Conservation (phyloP, 2,888 invertebrate species). For the Argynnis bischoffii region DNA sequence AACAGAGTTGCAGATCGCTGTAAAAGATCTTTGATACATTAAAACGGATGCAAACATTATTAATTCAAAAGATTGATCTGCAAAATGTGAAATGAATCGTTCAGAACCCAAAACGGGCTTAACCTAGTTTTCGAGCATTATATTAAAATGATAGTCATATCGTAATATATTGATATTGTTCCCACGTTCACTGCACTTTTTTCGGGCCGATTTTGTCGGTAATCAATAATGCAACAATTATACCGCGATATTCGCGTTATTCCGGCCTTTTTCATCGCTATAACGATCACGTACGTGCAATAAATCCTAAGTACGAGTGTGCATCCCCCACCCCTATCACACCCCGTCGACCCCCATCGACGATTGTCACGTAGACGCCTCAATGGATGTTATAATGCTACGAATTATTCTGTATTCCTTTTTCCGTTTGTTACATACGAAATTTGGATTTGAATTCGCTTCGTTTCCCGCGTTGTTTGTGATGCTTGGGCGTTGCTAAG, state of each 20-base stretch:
- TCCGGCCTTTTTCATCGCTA: conserved; percentile 46
- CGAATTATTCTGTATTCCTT: conserved; percentile 56
- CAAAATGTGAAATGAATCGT: no score
- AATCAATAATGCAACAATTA: conserved; percentile 50
- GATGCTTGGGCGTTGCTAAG: neutral
- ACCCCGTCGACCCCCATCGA: conserved; percentile 19
- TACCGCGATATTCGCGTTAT: conserved; percentile 31
- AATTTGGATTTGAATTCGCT: conserved; percentile 13
- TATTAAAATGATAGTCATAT: no score
- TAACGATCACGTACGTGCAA: conserved; percentile 53
- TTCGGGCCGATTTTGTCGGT: conserved; percentile 25
- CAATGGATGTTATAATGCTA: conserved; percentile 58
- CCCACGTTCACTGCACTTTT: conserved; percentile 11
- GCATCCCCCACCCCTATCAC: conserved; percentile 30
- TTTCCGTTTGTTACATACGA: conserved; percentile 42
- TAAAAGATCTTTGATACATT: no score
- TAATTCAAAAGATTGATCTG: no score
- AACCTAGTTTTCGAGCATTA: no score
- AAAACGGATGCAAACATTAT: no score
- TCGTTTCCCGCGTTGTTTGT: neutral
- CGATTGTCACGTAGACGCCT: conserved; percentile 53
- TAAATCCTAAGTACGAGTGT: conserved; percentile 52
- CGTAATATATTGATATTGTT: neutral
- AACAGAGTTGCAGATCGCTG: no score
- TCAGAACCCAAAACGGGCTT: no score